Percentiles rank a stretch among this genome's conserved stretches.
These are phyloP conservation scores for Zaprionus nigranus DNA, from an alignment of 1,140 invertebrate genomes.

Conservation along the genomic window DNA sequence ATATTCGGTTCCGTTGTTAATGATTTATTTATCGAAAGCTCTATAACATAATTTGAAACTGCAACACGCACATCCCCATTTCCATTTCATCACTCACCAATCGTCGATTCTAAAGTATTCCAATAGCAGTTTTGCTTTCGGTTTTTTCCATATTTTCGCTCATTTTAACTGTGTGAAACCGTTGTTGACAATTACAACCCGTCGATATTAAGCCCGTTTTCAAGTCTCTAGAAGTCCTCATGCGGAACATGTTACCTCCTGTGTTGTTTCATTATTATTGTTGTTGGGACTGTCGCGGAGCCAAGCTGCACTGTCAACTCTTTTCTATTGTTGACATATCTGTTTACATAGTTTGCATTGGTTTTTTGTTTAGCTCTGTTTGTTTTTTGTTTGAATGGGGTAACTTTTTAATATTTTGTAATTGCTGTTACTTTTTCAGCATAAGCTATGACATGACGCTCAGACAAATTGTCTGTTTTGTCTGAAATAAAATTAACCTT, in stretches of 20 bases:
- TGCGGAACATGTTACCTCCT: conserved; percentile 20
- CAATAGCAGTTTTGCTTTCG: conserved; percentile 56
- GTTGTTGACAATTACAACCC: conserved; percentile 61
- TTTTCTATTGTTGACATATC: conserved; percentile 68
- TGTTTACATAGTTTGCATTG: conserved; percentile 65
- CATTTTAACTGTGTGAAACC: conserved; percentile 66
- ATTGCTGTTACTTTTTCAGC: conserved; percentile 8
- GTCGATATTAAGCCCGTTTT: neutral
- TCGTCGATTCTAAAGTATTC: conserved; percentile 71
- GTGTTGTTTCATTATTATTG: conserved; percentile 47
- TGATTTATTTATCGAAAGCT: conserved; percentile 2
- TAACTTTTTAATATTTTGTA: conserved; percentile 27
- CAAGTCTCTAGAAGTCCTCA: neutral
- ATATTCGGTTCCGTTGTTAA: neutral
- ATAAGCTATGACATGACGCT: conserved; percentile 75
- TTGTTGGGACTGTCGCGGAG: conserved; percentile 42
- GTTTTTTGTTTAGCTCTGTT: conserved; percentile 42
- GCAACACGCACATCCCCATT: neutral
- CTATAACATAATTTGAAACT: neutral
- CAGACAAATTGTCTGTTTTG: conserved; percentile 28
- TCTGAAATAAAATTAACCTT: neutral
- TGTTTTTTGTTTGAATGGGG: conserved; percentile 46
- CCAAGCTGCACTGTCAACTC: conserved; percentile 55
- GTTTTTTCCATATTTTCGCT: conserved; percentile 41
- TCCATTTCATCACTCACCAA: conserved; percentile 38